Base-by-base conservation (phyloP, 2,113 vertebrate genomes). In the Paratilapia polleni region DNA sequence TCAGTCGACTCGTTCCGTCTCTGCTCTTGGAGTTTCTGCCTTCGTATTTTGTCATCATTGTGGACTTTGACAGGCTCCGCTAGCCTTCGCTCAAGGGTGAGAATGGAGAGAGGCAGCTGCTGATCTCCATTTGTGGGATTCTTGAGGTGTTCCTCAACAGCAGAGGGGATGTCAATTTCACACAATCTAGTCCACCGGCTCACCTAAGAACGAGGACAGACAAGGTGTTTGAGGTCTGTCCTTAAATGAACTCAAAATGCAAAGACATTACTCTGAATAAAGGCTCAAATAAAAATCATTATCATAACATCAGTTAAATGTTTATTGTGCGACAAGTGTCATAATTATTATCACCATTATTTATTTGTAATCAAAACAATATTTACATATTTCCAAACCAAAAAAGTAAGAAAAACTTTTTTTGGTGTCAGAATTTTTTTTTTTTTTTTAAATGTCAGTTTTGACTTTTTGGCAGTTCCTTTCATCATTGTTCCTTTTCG, bases 141-240 rank as follows among this genome's bases (percentile, higher is more conserved):
- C 0, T 11, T 91, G 74, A 98, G 94, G 92, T 97, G 97, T 28
- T 93, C 92, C 92, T 98, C 97, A 22, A 99, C 96, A 41, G 97
- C 97, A 62, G 94, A 94, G 13, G 98, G 98, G 84, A 99, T 97
- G 87, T 95, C 97, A 85, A 97, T 95, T 93, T 99, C 98, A 95
- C 98, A 99, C 4, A 99, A 96, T 58, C 97, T 95, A 86, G 98
- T 99, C 98, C 98, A 99, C 82, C 97, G 97, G 93, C 98, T 99
- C 73, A 99, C 98, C 98, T 99, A 87, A 73, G 4, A 91, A 85
- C 12, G 80, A 2, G 77, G 84, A 85, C 8, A 36, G 22, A 77
- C 49, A 49, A 52, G 4, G 59, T 5, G 62, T 80, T 62, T 38
- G 5, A 28, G 12, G 20, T 74, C n/a, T 26, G 63, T 38, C 43